Base-by-base conservation (phyloP, 1,140 invertebrate genomes). In the Apis cerana region DNA sequence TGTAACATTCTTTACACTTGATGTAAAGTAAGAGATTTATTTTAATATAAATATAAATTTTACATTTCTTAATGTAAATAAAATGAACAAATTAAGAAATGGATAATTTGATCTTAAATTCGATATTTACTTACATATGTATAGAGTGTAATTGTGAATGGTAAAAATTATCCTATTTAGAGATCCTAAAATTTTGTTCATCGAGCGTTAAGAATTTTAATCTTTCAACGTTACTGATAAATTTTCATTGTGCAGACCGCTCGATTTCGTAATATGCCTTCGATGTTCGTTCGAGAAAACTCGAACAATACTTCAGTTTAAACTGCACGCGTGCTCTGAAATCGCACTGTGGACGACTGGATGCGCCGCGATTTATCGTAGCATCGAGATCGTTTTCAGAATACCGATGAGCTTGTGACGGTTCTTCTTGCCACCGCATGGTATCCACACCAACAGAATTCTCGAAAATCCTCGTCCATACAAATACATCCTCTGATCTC, bases 301-400 rank as follows among this genome's bases (percentile, higher is more conserved):
- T 69, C 67, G 67, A 43, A 69, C 67, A 48, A 69, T 69, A 50
- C 43, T 50, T 69, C 67, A 69, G 43, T n/a, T n/a, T 50, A 43
- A 70, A 52, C 19, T 23, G 68, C 43, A 23, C 21, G 12, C 23
- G 27, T 52, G 48, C 21, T 23, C 48, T 52, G 27, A 11, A 71
- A 54, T 71, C 27, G 54, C 54, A 21, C 19, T 19, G 5, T 50
- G 19, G 12, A 9, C 11, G n/a, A 27, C 21, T 56, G 33, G 70
- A 80, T 54, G 70, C 17, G 56, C 69, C 19, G 48, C 54, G 78
- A 80, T 80, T 80, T 80, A 80, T 80, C 43, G 70, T 27, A 48
- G 70, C 71, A 65, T 75, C 69, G 61, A 27, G 43, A 65, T 65
- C 50, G 61, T 75, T 52, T 33, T 4, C 33, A 61, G 78, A 74